phyloP scores from a whole-genome alignment of 2,888 invertebrate genomes.

The Coleophora deauratella region DNA sequence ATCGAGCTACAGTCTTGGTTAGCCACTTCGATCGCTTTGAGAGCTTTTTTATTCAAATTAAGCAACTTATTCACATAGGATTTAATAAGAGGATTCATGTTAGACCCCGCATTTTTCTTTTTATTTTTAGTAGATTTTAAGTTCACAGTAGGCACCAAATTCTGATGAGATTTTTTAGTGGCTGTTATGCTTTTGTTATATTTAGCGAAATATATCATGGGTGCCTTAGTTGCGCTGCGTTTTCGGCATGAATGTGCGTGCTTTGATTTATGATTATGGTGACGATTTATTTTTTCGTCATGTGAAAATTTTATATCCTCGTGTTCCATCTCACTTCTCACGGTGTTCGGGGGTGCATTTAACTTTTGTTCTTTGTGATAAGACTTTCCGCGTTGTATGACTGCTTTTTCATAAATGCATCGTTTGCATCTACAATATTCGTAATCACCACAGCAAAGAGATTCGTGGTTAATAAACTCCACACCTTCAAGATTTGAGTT shows the following conservation, averaged over 20 bases:
- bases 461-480: constrained; percentile 16
- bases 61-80: constrained; percentile 55
- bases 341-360: constrained; percentile 41
- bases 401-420: constrained; percentile 22
- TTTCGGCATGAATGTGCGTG: no score
- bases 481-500: constrained; percentile 17
- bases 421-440: constrained; percentile 30
- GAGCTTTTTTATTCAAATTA: constrained; percentile 46
- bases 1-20: constrained; percentile 62
- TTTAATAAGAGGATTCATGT: constrained; percentile 48
- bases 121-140: constrained; percentile 2
- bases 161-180: no score
- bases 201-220: no score
- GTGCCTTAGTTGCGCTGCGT: no score
- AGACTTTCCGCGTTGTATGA: background rate
- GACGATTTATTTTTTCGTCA: no score
- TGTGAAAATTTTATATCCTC: no score
- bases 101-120: constrained; percentile 18
- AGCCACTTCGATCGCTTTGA: constrained; percentile 53
- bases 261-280: no score
- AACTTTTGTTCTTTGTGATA: constrained; percentile 6
- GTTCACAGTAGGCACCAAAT: no score
- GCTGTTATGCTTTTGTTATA: no score
- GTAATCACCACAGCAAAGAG: constrained; percentile 17
- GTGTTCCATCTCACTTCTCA: constrained; percentile 16